Evolutionary conservation across 2,888 invertebrate genomes (phyloP).

Genomic region (Schizotus pectinicornis): DNA sequence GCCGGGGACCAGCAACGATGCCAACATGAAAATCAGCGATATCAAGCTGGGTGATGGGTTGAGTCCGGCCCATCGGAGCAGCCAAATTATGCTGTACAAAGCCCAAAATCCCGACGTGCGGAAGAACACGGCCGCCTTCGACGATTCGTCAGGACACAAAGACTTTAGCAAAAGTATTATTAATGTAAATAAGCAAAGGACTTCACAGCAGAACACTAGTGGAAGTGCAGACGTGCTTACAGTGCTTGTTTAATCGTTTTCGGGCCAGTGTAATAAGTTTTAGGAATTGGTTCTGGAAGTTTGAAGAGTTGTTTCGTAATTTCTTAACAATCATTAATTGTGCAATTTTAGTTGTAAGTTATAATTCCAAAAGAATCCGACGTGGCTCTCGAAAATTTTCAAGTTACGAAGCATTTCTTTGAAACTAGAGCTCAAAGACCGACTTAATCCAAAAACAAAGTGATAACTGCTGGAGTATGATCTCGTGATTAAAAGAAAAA

Average conservation of each 20-base stretch:
- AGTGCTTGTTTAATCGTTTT: slow-evolving; percentile 60
- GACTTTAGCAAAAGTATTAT: slow-evolving; percentile 80
- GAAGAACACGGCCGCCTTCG: slow-evolving; percentile 76
- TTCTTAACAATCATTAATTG: slow-evolving; percentile 28
- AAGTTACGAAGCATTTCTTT: neutral
- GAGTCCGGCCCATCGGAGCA: slow-evolving; percentile 62
- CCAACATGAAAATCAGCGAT: slow-evolving; percentile 47
- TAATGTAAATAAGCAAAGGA: slow-evolving; percentile 62
- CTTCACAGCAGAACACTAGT: slow-evolving; percentile 51
- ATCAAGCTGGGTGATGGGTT: slow-evolving; percentile 52
- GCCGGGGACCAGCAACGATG: slow-evolving; percentile 56
- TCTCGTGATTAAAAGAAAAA: slow-evolving; percentile 56
- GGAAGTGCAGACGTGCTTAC: slow-evolving; percentile 61
- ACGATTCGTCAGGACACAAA: slow-evolving; percentile 67
- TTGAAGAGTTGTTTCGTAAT: neutral
- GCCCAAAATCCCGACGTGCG: slow-evolving; percentile 84
- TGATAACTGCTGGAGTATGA: slow-evolving; percentile 53
- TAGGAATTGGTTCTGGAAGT: no score
- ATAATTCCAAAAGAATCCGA: slow-evolving; percentile 7
- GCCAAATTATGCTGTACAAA: slow-evolving; percentile 77
- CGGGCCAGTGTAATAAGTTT: slow-evolving; percentile 49
- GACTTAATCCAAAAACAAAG: slow-evolving; percentile 27
- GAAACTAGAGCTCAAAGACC: slow-evolving; percentile 7
- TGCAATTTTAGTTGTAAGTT: slow-evolving; percentile 41
- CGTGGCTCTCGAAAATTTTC: no score